Evolutionary conservation across 2,888 invertebrate genomes (phyloP).

Genomic region (Melikaiella ostensackeni): DNA sequence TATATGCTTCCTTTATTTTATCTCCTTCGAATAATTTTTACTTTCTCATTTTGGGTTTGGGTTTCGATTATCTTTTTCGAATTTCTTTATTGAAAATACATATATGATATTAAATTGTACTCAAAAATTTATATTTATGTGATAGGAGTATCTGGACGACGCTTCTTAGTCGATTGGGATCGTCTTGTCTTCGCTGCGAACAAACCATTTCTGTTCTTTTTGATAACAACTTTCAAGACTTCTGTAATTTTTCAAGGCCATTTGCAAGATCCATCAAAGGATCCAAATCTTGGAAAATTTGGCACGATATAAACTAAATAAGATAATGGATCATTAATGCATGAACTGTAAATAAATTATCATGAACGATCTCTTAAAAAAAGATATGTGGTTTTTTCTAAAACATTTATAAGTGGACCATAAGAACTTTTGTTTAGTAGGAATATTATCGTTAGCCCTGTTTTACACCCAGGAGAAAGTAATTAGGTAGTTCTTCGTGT

Average conservation of each 20-base stretch:
- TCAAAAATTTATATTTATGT: constrained; percentile 5
- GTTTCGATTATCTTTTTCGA: not conserved
- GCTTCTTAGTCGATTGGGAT: constrained; percentile 5
- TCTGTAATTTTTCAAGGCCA: constrained; percentile 17
- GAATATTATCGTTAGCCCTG: too few relatives aligned
- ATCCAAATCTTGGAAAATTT: not conserved
- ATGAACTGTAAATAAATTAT: not conserved
- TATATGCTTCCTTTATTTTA: not conserved
- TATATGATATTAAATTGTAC: not conserved
- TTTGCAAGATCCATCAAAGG: not conserved
- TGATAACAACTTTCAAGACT: constrained; percentile 22
- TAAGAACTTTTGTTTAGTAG: too few relatives aligned
- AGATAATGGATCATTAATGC: not conserved
- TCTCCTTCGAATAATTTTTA: not conserved
- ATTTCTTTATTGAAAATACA: not conserved
- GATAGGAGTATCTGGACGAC: constrained; percentile 27
- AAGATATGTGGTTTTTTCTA: too few relatives aligned
- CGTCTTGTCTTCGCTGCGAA: constrained; percentile 37
- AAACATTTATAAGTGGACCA: too few relatives aligned
- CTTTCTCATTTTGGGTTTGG: not conserved
- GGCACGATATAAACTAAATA: too few relatives aligned
- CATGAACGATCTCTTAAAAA: not conserved
- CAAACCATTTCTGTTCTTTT: constrained; percentile 43
- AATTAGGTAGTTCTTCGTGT: not conserved
- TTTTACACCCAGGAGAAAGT: not conserved